phyloP scores from a whole-genome alignment of 1,140 invertebrate genomes.

The Trachelipus rathkii region DNA sequence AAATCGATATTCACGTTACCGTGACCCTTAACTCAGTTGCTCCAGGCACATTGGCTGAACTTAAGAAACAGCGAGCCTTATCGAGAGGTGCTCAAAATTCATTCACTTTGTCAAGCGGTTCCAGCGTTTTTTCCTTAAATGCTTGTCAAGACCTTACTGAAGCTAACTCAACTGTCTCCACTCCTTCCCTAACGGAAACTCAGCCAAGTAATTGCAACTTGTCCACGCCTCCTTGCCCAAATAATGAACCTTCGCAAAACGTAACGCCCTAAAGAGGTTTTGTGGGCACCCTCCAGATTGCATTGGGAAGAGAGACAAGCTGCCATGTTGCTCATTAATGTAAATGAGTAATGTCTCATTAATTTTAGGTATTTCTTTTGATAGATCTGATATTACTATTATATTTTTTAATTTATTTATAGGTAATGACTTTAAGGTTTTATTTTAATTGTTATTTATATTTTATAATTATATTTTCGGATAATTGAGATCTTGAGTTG shows the following conservation, averaged over 20 bases:
- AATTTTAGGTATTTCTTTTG: too few species aligned
- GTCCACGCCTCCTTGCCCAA: conserved; percentile 19
- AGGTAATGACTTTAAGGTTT: too few species aligned
- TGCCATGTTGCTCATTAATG: conserved; percentile 36
- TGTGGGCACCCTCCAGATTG: conserved; percentile 36
- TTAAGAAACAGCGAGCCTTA: conserved; percentile 82
- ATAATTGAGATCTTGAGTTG: too few species aligned
- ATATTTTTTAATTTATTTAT: too few species aligned
- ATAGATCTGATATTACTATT: too few species aligned
- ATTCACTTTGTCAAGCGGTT: conserved; percentile 32
- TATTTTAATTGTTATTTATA: too few species aligned
- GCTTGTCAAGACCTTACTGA: conserved; percentile 27
- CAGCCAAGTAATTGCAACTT: conserved; percentile 30
- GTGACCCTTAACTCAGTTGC: conserved; percentile 58
- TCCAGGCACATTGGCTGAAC: conserved; percentile 69
- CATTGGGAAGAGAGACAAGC: conserved; percentile 37
- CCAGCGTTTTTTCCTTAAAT: conserved; percentile 34
- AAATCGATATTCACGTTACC: conserved; percentile 80
- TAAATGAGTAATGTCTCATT: conserved; percentile 3
- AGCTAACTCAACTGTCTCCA: background rate
- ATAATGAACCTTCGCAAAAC: conserved; percentile 26
- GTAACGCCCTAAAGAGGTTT: conserved; percentile 31
- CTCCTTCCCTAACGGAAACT: conserved; percentile 30
- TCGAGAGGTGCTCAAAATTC: conserved; percentile 55
- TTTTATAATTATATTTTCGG: too few species aligned